These are phyloP conservation scores for Hirtodrosophila histrioides DNA, from an alignment of 2,888 invertebrate genomes.

Conservation along the genomic window DNA sequence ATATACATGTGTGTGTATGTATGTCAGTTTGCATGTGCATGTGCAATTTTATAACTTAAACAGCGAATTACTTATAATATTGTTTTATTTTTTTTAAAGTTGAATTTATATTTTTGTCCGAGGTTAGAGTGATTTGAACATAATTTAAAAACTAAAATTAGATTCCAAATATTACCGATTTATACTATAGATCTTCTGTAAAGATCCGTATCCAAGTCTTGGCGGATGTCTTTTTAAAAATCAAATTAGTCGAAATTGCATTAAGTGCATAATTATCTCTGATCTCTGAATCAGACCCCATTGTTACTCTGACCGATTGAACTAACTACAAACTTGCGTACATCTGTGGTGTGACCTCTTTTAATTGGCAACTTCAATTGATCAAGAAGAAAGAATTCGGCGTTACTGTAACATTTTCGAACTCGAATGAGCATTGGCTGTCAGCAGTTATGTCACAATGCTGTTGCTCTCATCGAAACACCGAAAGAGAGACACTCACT, in stretches of 20 bases:
- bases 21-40: not conserved
- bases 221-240: too few species aligned
- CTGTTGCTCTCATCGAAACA: conserved; percentile 17
- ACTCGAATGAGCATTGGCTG: conserved; percentile 27
- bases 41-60: not conserved
- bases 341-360: conserved; percentile 34
- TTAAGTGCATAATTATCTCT: not conserved
- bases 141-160: too few species aligned
- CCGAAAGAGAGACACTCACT: conserved; percentile 27
- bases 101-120: too few species aligned
- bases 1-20: too few species aligned
- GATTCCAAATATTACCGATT: too few species aligned
- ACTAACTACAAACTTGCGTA: not conserved
- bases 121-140: too few species aligned
- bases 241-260: too few species aligned
- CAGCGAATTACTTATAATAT: too few species aligned
- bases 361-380: conserved; percentile 48
- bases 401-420: conserved; percentile 25
- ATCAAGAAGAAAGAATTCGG: conserved; percentile 10
- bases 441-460: conserved; percentile 20
- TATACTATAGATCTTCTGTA: too few species aligned
- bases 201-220: too few species aligned
- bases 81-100: too few species aligned
- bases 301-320: conserved; percentile 16
- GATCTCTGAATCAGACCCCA: conserved; percentile 2